Evolutionary conservation across 1,140 invertebrate species (phyloP).

Genomic region (Leguminivora glycinivorella): DNA sequence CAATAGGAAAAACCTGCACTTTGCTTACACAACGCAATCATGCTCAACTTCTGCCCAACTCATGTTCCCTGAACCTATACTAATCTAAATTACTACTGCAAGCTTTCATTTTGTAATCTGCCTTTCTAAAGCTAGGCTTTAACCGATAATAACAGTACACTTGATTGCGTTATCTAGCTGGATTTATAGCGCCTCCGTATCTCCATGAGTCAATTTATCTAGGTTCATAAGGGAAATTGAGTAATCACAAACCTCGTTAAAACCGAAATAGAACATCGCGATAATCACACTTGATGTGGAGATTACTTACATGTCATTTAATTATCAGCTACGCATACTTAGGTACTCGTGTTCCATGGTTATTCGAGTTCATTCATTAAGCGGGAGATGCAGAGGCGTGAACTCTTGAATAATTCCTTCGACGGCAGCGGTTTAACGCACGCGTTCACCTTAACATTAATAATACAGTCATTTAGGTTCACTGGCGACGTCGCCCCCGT

Average conservation of each 20-base stretch:
- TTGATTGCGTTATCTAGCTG: slow-evolving; percentile 37
- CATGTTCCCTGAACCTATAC: slow-evolving; percentile 21
- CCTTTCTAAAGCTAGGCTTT: slow-evolving; percentile 34
- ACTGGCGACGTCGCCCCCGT: slow-evolving; percentile 45
- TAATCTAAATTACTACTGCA: slow-evolving; percentile 26
- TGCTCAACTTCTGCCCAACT: background rate
- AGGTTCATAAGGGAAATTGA: slow-evolving; percentile 37
- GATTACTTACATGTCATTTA: slow-evolving; percentile 8
- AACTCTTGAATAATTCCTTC: slow-evolving; percentile 43
- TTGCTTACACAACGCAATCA: background rate
- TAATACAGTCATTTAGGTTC: slow-evolving; percentile 50
- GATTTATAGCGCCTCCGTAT: slow-evolving; percentile 40
- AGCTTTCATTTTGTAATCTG: slow-evolving; percentile 36
- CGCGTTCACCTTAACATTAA: slow-evolving; percentile 61
- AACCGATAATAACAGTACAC: slow-evolving; percentile 32
- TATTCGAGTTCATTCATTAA: slow-evolving; percentile 26
- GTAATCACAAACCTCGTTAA: slow-evolving; percentile 31
- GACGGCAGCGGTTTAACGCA: slow-evolving; percentile 40
- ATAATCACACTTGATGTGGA: slow-evolving; percentile 15
- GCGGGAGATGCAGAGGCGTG: slow-evolving; percentile 46
- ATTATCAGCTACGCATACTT: slow-evolving; percentile 16
- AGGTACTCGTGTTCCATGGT: slow-evolving; percentile 12
- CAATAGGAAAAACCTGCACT: background rate
- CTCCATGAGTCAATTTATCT: slow-evolving; percentile 34
- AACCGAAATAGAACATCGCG: slow-evolving; percentile 21